Base-by-base conservation (phyloP, 2,113 vertebrate species). In the Naja naja region DNA sequence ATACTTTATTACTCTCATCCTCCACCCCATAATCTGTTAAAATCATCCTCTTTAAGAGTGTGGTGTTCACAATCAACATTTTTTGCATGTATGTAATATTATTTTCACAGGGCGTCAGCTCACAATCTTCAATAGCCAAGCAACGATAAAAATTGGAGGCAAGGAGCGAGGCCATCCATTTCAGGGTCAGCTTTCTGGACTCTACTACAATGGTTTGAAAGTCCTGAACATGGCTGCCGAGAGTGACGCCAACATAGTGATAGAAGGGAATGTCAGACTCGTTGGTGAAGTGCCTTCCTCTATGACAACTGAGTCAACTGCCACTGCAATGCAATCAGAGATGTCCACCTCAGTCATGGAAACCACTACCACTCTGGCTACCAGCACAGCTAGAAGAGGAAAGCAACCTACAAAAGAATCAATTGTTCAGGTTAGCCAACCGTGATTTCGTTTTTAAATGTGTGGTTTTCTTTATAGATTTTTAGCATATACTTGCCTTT, bases 51-150 rank as follows among this genome's bases (percentile, higher is more conserved):
- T 96, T 98, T 98, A 97, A 90, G 22, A 98, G 97, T 97, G 94
- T 93, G 97, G 97, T 95, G 97, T 98, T 98, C 96, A 94, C 98
- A 98, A 97, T 98, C 98, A 98, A 98, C 98, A 98, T 98, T 98
- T 98, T 90, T 98, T 97, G 98, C 98, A 98, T 98, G 98, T 98
- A 98, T 99, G 97, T 98, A 99, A 99, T 99, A 94, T 98, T 99
- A 97, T 99, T 98, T 99, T 97, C 96, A 93, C 98, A 99, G 99
- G 99, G 94, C 99, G 99, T 95, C 99, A 99, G 98, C 99, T 99
- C 96, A 99, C 99, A 97, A 99, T 99, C 98, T 99, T 99, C 99
- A 99, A 99, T 98, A 99, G 99, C 97, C 99, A 99, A 98, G 99
- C 99, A 96, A 99, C 99, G 95, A 99, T 99, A 98, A 99, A 99